Conservation (phyloP, 2,797 vertebrate species). For the Rhynchotus rufescens region DNA sequence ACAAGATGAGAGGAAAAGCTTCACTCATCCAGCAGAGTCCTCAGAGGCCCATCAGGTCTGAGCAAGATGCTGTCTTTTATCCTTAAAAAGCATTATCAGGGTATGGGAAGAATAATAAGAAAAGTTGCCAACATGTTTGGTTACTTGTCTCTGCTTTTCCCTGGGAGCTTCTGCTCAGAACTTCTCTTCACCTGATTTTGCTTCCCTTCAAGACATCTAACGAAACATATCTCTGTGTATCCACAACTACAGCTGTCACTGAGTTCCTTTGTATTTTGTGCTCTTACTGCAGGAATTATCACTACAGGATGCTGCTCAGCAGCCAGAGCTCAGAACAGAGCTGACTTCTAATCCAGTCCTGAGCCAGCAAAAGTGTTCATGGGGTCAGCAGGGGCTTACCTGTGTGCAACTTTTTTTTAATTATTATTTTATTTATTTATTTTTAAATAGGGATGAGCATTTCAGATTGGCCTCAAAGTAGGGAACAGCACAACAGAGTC, state of each 20-base stretch:
- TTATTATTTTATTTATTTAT: no score
- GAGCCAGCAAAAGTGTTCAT: background rate
- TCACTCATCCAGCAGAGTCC: background rate
- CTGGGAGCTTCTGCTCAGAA: background rate
- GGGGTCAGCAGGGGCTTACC: background rate
- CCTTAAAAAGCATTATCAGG: background rate
- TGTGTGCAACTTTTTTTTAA: background rate
- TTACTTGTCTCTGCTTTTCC: background rate
- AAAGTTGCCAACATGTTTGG: background rate
- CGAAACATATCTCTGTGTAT: background rate
- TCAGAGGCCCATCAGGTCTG: rapidly evolving
- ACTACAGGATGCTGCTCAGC: background rate
- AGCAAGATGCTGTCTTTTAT: background rate
- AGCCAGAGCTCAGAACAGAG: background rate
- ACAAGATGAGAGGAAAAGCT: background rate
- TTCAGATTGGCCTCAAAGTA: background rate
- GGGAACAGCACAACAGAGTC: background rate
- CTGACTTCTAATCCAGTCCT: background rate
- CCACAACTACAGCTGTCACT: background rate
- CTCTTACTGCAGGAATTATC: background rate
- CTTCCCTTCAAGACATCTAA: background rate
- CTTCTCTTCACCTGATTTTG: background rate
- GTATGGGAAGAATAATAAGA: background rate
- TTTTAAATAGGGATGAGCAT: background rate
- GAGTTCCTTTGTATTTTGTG: background rate